These are phyloP conservation scores for Apis mellifera DNA, from an alignment of 1,140 invertebrate genomes.

Conservation along the genomic window Amel_HAv3.1 CM009941.2:6017501-6018000, in stretches of 20 bases:
- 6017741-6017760: background rate
- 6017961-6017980: background rate
- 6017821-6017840: constrained; percentile 50
- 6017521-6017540: background rate
- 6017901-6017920: constrained; percentile 24
- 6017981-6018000: background rate
- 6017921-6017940: constrained; percentile 19
- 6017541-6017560: background rate
- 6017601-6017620: constrained; percentile 11
- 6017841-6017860: constrained; percentile 54
- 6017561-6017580: constrained; percentile 24
- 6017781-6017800: background rate
- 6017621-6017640: constrained; percentile 23
- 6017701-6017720: constrained; percentile 53
- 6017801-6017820: background rate
- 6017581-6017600: constrained; percentile 10
- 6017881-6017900: constrained; percentile 18
- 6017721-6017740: background rate
- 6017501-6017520: constrained; percentile 20
- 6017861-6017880: constrained; percentile 52
- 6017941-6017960: background rate
- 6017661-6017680: constrained; percentile 40
- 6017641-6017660: background rate
- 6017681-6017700: constrained; percentile 50
- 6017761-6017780: background rate